Percentiles rank a stretch among this genome's conserved stretches.
These are phyloP conservation scores for Agrochola lychnidis DNA, from an alignment of 2,888 invertebrate genomes.

Conservation along the genomic window DNA sequence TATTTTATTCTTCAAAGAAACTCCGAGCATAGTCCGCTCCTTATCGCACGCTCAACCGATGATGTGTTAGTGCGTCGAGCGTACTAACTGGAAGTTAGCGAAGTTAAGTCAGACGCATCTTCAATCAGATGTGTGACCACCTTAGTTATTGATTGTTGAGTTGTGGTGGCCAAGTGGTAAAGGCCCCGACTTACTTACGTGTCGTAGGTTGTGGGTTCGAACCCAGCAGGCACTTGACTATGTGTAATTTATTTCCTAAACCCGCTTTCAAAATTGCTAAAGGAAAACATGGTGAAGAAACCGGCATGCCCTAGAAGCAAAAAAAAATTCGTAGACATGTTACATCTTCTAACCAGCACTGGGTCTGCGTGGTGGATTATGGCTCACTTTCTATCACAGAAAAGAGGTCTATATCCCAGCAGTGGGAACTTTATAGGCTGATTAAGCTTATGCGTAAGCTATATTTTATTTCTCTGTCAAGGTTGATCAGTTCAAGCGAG, in stretches of 20 bases:
- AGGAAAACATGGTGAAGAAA: background rate
- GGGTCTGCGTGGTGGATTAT: no score
- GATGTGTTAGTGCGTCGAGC: no score
- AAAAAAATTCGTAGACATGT: background rate
- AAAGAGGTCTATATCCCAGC: background rate
- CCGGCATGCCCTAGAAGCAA: background rate
- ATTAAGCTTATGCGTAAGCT: no score
- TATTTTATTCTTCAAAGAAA: no score
- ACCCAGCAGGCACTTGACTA: background rate
- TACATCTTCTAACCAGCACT: no score
- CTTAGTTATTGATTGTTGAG: background rate
- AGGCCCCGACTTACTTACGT: background rate
- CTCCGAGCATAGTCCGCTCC: no score
- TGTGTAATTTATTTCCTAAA: background rate
- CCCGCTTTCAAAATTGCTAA: no score
- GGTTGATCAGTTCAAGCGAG: background rate
- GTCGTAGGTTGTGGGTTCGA: background rate
- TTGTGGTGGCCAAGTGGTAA: background rate
- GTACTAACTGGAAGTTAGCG: no score
- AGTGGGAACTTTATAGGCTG: background rate
- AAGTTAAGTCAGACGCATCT: no score
- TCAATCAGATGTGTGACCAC: no score
- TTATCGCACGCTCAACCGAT: no score
- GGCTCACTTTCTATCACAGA: background rate
- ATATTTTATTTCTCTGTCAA: no score